Conservation (phyloP, 2,888 invertebrate genomes). For the Sarcophaga subvicina region DNA sequence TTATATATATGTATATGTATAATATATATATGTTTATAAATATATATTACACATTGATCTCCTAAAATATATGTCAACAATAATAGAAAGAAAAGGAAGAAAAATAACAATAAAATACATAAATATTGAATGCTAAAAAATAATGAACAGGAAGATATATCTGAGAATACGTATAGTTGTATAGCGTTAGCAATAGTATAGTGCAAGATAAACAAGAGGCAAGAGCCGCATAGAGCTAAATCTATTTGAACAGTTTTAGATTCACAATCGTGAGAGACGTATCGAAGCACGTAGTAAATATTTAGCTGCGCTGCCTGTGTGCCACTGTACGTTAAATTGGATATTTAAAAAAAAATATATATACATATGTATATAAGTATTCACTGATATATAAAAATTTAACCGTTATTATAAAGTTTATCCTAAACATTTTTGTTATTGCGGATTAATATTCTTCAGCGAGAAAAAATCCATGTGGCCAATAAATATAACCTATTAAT, state of each 20-base stretch:
- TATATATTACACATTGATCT: background rate
- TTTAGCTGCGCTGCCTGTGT: conserved; percentile 60
- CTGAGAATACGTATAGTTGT: background rate
- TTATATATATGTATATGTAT: background rate
- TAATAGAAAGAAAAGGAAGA: conserved; percentile 19
- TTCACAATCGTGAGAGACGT: conserved; percentile 76
- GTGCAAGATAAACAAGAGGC: conserved; percentile 45
- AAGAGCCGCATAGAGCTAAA: conserved; percentile 54
- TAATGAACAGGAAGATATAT: conserved; percentile 35
- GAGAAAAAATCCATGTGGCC: background rate
- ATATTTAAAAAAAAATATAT: background rate
- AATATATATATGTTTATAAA: background rate
- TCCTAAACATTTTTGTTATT: background rate
- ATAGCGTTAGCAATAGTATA: background rate
- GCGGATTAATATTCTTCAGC: background rate
- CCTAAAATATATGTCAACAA: conserved; percentile 31
- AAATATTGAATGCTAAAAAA: conserved; percentile 43
- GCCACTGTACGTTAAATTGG: conserved; percentile 59
- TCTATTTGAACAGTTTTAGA: conserved; percentile 74
- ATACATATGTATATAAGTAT: background rate
- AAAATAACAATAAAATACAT: background rate
- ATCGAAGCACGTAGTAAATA: conserved; percentile 71
- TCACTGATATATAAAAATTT: no score
- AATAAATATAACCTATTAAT: background rate
- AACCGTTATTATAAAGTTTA: background rate